These are phyloP conservation scores for Zoanthus sociatus DNA, from an alignment of 92 coral and sea anemone species.

Conservation along the genomic window DNA sequence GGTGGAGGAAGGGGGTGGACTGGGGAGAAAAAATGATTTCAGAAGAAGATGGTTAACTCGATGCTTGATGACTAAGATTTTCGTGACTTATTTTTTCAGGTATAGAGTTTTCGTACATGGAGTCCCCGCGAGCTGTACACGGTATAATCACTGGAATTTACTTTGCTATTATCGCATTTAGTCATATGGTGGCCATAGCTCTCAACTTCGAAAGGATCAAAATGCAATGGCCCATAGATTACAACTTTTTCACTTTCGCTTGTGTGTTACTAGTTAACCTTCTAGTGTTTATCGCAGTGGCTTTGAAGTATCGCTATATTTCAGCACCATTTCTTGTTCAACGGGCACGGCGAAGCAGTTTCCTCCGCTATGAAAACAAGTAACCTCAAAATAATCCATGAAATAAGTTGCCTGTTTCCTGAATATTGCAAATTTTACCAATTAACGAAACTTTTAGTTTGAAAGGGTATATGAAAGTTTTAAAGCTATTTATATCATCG, in stretches of 20 bases:
- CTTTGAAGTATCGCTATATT: constrained; percentile 49
- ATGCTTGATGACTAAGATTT: neutral
- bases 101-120: constrained; percentile 65
- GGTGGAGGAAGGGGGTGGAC: too few species aligned
- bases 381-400: too few species aligned
- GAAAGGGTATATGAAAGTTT: too few species aligned
- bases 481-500: too few species aligned
- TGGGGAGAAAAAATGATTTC: too few species aligned
- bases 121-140: constrained; percentile 66
- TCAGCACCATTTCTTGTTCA: neutral
- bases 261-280: constrained; percentile 52
- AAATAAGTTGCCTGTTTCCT: too few species aligned
- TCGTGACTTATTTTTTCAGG: constrained; percentile 27
- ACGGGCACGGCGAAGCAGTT: too few species aligned
- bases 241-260: constrained; percentile 59
- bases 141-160: constrained; percentile 60
- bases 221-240: constrained; percentile 16
- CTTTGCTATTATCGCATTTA: constrained; percentile 56
- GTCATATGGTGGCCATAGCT: constrained; percentile 63
- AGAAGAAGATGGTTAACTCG: too few species aligned
- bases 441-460: too few species aligned
- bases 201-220: constrained; percentile 39
- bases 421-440: too few species aligned
- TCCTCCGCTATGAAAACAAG: too few species aligned
- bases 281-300: constrained; percentile 53